Conservation (phyloP, 2,113 vertebrate species). For the Istiophorus platypterus region DNA sequence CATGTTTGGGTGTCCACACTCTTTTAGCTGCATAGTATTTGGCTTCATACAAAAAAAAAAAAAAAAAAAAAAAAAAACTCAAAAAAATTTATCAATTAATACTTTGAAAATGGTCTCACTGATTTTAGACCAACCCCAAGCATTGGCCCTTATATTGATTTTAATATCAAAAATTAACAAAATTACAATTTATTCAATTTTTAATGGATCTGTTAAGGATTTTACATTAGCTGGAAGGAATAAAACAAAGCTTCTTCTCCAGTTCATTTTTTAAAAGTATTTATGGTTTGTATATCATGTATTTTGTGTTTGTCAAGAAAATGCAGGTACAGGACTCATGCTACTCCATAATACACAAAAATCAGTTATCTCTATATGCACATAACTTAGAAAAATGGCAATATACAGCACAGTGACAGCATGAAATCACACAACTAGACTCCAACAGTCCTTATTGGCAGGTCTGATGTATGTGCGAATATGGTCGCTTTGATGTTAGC, state of each 20-base stretch:
- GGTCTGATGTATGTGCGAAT: constrained; percentile 2
- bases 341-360: constrained; percentile 2
- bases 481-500: constrained; percentile 75
- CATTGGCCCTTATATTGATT: background rate
- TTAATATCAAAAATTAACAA: background rate
- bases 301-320: background rate
- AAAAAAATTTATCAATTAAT: background rate
- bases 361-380: background rate
- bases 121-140: background rate
- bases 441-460: constrained; percentile 22
- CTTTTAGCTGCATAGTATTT: background rate
- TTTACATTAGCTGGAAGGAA: background rate
- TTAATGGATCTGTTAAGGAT: background rate
- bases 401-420: constrained; percentile 9
- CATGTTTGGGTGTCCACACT: too few species aligned
- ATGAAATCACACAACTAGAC: constrained; percentile 18
- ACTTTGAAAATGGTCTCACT: background rate
- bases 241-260: background rate
- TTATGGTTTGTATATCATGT: background rate
- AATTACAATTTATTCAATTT: background rate
- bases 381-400: constrained; percentile 6
- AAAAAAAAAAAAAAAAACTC: background rate
- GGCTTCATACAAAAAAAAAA: background rate
- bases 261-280: background rate
- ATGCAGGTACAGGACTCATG: background rate